Percentiles rank a stretch among this genome's conserved stretches.
Conservation (phyloP, 2,888 invertebrate species). For the Rambutsinella grinnellia region DNA sequence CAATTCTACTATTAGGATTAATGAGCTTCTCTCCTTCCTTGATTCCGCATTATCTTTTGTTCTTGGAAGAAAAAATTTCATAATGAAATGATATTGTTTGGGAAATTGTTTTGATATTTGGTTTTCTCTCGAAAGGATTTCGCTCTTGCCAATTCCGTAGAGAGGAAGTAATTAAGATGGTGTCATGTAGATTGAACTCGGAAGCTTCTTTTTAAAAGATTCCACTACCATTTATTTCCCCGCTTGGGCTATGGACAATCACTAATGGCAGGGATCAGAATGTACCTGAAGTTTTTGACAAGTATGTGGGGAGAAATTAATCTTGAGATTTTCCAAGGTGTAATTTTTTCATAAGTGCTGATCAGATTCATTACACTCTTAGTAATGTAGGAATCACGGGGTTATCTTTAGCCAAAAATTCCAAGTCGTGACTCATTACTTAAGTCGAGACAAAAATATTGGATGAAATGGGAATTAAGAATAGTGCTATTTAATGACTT, state of each 20-base stretch:
- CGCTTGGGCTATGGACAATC: background rate
- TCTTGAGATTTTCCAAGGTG: background rate
- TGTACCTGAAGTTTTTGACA: background rate
- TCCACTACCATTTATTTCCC: background rate
- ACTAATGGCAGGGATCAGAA: background rate
- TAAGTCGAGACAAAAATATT: background rate
- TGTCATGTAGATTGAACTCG: conserved; percentile 34
- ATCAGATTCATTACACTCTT: background rate
- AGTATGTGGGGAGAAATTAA: background rate
- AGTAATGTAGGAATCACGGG: background rate
- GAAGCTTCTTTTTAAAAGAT: background rate
- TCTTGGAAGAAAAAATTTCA: too few species aligned
- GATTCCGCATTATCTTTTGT: too few species aligned
- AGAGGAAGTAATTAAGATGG: conserved; percentile 43
- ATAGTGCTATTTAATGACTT: background rate
- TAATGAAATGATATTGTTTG: too few species aligned
- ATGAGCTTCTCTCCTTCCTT: too few species aligned
- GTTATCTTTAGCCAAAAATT: background rate
- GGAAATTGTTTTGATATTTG: background rate
- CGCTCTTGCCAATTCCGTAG: conserved; percentile 28
- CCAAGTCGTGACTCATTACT: conserved; percentile 31
- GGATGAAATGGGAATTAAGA: background rate
- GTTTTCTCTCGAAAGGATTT: background rate
- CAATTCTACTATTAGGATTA: too few species aligned
- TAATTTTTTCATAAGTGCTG: background rate